Evolutionary conservation across 2,797 vertebrate species (phyloP).

Genomic region (Enteromius radiatus): DNA sequence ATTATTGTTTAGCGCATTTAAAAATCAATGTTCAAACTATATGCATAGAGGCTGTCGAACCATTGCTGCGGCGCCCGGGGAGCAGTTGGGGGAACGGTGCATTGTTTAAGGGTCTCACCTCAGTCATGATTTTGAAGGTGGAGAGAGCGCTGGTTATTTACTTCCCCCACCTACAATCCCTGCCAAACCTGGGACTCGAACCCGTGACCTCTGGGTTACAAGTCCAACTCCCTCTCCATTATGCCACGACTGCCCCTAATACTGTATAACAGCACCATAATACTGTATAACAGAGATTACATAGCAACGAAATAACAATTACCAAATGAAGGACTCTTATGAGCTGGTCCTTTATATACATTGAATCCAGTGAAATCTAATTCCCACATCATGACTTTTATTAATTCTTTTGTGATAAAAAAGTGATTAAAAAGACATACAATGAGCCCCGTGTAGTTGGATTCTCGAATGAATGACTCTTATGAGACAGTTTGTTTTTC

Average conservation of each 20-base stretch:
- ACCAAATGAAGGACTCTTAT: neutral
- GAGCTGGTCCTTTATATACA: neutral
- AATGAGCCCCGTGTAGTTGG: neutral
- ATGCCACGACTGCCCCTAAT: no score
- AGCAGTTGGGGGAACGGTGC: no score
- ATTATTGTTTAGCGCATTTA: neutral
- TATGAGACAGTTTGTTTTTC: neutral
- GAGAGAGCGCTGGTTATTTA: no score
- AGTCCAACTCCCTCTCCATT: no score
- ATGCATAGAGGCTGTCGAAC: neutral
- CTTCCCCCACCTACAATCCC: no score
- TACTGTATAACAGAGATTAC: neutral
- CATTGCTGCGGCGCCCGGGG: no score
- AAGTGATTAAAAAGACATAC: no score
- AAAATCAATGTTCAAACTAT: constrained; percentile 1
- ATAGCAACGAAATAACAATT: neutral
- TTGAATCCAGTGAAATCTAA: neutral
- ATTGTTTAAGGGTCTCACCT: no score
- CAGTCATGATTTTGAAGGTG: no score
- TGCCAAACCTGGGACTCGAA: no score
- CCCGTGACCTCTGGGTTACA: no score
- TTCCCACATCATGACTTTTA: neutral
- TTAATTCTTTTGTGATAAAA: neutral
- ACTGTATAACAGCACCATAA: no score
- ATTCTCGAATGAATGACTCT: neutral